These are phyloP conservation scores for Sula dactylatra DNA, from an alignment of 2,113 vertebrate genomes.

Conservation along the genomic window DNA sequence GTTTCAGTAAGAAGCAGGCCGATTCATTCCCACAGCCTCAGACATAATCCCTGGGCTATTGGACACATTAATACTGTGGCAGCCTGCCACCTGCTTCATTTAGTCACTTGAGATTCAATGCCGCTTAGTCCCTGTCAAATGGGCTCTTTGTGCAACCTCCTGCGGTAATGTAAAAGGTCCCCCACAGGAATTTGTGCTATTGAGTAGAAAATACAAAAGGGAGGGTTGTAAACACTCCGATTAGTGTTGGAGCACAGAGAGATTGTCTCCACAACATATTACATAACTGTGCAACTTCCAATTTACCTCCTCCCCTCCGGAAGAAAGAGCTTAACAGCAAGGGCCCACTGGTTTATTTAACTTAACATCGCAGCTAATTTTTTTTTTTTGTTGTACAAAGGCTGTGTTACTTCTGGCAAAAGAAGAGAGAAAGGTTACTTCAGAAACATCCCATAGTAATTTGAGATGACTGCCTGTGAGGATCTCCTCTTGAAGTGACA, in stretches of 20 bases:
- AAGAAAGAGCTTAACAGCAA: background rate
- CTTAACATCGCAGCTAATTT: background rate
- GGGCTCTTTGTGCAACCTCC: constrained; percentile 45
- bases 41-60: constrained; percentile 19
- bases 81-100: constrained; percentile 30
- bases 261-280: background rate
- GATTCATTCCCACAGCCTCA: constrained; percentile 26
- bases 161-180: background rate
- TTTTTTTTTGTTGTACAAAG: background rate
- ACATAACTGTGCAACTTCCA: background rate
- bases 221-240: constrained; percentile 25
- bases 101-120: constrained; percentile 6
- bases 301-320: background rate
- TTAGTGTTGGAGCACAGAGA: constrained; percentile 28
- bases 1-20: background rate
- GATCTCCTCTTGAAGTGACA: background rate
- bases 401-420: background rate
- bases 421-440: background rate
- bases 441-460: background rate
- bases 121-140: constrained; percentile 22
- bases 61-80: constrained; percentile 14
- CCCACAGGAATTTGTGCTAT: constrained; percentile 36
- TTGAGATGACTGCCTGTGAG: background rate
- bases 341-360: background rate
- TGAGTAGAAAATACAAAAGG: constrained; percentile 40